These are phyloP conservation scores for Neoscelio sp. DNA, from an alignment of 2,888 invertebrate species.

Conservation along the genomic window DNA sequence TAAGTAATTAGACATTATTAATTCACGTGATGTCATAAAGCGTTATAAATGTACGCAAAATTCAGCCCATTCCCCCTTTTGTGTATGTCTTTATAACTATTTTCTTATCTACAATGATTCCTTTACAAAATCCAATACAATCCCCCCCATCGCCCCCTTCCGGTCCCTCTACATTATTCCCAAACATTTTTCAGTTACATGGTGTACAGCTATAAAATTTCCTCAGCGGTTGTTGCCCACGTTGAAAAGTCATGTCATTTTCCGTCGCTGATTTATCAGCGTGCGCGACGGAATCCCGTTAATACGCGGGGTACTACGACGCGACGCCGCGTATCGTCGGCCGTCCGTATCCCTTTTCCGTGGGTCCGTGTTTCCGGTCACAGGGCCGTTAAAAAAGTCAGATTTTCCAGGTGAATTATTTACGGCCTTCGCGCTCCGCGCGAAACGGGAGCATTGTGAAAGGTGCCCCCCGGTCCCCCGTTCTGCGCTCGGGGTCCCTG, in stretches of 20 bases:
- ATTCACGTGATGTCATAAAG: too few relatives aligned
- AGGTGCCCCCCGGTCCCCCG: slow-evolving; percentile 61
- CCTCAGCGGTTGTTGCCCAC: background rate
- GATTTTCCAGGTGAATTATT: slow-evolving; percentile 79
- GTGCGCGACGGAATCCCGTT: slow-evolving; percentile 28
- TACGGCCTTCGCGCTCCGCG: slow-evolving; percentile 67
- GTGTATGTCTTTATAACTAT: too few relatives aligned
- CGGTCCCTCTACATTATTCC: too few relatives aligned
- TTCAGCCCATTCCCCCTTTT: too few relatives aligned
- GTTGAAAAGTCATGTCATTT: background rate
- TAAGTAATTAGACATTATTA: too few relatives aligned
- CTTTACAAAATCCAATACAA: too few relatives aligned
- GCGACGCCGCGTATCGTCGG: background rate
- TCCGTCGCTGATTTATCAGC: slow-evolving; percentile 15
- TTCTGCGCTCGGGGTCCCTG: slow-evolving; percentile 56
- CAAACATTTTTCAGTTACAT: too few relatives aligned
- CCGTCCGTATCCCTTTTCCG: slow-evolving; percentile 45
- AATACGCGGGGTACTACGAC: slow-evolving; percentile 23
- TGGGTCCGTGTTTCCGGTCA: slow-evolving; percentile 67
- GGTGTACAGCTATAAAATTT: too few relatives aligned
- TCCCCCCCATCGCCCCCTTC: too few relatives aligned
- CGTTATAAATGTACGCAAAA: too few relatives aligned
- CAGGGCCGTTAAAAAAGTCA: slow-evolving; percentile 70
- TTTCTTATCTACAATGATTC: too few relatives aligned
- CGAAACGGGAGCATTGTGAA: slow-evolving; percentile 75